Percentiles rank a stretch among this genome's conserved stretches.
Evolutionary conservation across 2,113 vertebrate species (phyloP).

Genomic region (Shinisaurus crocodilurus): DNA sequence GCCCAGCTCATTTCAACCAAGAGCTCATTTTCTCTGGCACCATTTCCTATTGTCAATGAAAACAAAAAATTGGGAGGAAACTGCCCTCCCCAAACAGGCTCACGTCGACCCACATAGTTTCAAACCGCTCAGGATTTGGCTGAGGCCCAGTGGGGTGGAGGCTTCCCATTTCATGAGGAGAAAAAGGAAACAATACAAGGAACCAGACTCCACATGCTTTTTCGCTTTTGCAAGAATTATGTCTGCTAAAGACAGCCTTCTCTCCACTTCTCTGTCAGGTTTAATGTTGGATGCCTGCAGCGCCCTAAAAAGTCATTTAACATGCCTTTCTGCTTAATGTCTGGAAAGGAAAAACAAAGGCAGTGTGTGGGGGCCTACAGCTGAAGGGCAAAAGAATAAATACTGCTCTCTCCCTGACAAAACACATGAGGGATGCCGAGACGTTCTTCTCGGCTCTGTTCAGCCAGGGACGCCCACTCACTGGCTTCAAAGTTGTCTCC

Average conservation of each 20-base stretch:
- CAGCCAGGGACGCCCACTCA: background rate
- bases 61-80: constrained; percentile 1
- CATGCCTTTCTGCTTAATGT: constrained; percentile 13
- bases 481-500: background rate
- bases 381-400: constrained; percentile 13
- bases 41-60: constrained; percentile 22
- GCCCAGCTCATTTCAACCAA: background rate
- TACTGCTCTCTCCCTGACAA: constrained; percentile 4
- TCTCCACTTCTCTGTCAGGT: background rate
- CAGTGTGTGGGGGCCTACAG: background rate
- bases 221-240: background rate
- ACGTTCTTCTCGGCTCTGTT: background rate
- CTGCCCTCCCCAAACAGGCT: background rate
- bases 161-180: background rate
- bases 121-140: constrained; percentile 23
- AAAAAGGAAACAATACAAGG: constrained; percentile 17
- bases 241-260: background rate
- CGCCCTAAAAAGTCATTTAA: constrained; percentile 1
- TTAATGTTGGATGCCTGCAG: background rate
- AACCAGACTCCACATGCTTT: constrained; percentile 4
- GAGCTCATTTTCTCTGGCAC: constrained; percentile 21
- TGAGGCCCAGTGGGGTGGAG: constrained; percentile 8
- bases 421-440: background rate
- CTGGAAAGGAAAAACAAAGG: constrained; percentile 20
- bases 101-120: background rate